phyloP scores from a whole-genome alignment of 2,113 vertebrate species.

The Muntiacus reevesi region DNA sequence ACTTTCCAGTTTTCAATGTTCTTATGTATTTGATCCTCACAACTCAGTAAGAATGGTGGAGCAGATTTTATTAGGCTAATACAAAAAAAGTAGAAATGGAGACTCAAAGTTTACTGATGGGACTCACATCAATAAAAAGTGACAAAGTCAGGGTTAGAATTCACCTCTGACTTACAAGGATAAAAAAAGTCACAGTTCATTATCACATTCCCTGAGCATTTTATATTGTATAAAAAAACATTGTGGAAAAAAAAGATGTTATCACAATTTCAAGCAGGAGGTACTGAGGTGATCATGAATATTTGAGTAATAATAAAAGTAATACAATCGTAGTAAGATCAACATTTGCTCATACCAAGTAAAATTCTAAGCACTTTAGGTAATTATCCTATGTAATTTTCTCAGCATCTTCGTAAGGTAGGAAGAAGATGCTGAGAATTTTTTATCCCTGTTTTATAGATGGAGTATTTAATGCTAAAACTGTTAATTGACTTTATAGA shows the following conservation, averaged over 20 bases:
- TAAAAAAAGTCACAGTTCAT: not conserved
- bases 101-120: not conserved
- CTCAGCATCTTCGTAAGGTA: not conserved
- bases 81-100: not conserved
- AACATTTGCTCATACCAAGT: not conserved
- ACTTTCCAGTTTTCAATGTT: not conserved
- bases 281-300: not conserved
- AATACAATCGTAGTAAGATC: not conserved
- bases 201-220: not conserved
- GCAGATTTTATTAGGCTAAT: not conserved
- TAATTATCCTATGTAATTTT: not conserved
- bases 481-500: not conserved
- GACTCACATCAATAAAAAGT: not conserved
- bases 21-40: not conserved
- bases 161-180: not conserved
- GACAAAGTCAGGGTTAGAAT: not conserved
- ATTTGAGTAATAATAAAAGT: not conserved
- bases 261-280: not conserved
- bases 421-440: not conserved
- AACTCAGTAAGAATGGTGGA: not conserved
- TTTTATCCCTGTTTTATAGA: not conserved
- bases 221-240: not conserved
- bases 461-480: not conserved
- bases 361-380: not conserved
- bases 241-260: not conserved